Evolutionary conservation across 2,888 invertebrate species (phyloP).

Genomic region (Lacanobia oleracea): DNA sequence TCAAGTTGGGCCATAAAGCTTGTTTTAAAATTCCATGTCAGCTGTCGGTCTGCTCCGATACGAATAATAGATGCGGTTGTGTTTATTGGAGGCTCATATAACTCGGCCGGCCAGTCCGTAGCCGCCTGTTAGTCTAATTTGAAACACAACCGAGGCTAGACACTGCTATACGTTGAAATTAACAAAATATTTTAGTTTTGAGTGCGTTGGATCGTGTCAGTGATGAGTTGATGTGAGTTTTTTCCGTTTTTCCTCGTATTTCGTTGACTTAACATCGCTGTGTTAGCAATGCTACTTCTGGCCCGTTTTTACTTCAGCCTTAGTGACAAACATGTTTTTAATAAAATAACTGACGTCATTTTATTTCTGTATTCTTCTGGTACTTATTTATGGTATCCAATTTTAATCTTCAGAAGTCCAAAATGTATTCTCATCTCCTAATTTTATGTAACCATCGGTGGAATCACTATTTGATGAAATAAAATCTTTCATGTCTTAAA

Average conservation of each 20-base stretch:
- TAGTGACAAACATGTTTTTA: neutral
- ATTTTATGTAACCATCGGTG: neutral
- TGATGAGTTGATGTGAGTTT: conserved; percentile 30
- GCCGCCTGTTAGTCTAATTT: conserved; percentile 87
- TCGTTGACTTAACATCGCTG: neutral
- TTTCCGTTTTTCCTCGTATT: neutral
- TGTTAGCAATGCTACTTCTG: neutral
- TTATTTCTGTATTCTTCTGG: neutral
- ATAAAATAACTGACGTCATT: neutral
- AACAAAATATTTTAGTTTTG: conserved; percentile 57
- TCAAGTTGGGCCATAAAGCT: conserved; percentile 82
- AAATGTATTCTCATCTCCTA: neutral
- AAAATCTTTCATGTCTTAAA: neutral
- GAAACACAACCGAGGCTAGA: conserved; percentile 87
- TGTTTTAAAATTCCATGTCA: conserved; percentile 86
- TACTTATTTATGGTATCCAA: neutral
- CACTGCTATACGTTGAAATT: conserved; percentile 71
- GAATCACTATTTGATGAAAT: neutral
- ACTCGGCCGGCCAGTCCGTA: conserved; percentile 78
- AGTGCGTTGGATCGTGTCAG: conserved; percentile 56
- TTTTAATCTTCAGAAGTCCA: neutral
- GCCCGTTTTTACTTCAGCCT: neutral
- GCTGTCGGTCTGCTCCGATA: conserved; percentile 78
- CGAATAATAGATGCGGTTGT: conserved; percentile 89
- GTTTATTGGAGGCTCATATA: conserved; percentile 89